Evolutionary conservation across 1,140 invertebrate genomes (phyloP).

Genomic region (Philopotamus ludificatus): DNA sequence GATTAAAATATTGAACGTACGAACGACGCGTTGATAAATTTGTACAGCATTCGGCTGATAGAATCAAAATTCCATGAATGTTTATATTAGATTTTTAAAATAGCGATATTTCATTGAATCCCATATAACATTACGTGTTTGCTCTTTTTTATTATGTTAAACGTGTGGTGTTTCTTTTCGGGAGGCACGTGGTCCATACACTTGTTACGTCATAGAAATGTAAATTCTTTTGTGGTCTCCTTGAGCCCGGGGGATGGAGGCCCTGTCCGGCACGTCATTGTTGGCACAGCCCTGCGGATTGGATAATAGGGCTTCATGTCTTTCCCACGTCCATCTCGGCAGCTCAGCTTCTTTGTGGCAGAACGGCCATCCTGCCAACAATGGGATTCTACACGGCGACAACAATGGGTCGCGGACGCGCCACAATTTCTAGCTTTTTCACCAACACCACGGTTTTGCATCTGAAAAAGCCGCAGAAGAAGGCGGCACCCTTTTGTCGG

Average conservation of each 20-base stretch:
- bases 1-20: too few species aligned
- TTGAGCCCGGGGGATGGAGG: not conserved
- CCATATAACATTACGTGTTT: too few species aligned
- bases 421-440: constrained; percentile 20
- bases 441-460: constrained; percentile 30
- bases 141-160: too few species aligned
- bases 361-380: constrained; percentile 18
- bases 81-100: too few species aligned
- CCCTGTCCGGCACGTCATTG: not conserved
- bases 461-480: constrained; percentile 24
- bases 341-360: constrained; percentile 13
- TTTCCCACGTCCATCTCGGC: constrained; percentile 34
- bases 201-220: constrained; percentile 14
- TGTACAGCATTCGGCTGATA: too few species aligned
- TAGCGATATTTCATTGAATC: too few species aligned
- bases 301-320: constrained; percentile 12
- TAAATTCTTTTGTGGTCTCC: constrained; percentile 29
- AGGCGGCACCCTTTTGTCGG: not conserved
- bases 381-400: constrained; percentile 37
- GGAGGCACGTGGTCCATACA: not conserved
- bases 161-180: not conserved
- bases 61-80: too few species aligned
- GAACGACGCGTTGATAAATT: too few species aligned
- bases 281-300: not conserved
- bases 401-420: constrained; percentile 24